Base-by-base conservation (phyloP, 2,888 invertebrate species). In the Bellardia bayeri region DNA sequence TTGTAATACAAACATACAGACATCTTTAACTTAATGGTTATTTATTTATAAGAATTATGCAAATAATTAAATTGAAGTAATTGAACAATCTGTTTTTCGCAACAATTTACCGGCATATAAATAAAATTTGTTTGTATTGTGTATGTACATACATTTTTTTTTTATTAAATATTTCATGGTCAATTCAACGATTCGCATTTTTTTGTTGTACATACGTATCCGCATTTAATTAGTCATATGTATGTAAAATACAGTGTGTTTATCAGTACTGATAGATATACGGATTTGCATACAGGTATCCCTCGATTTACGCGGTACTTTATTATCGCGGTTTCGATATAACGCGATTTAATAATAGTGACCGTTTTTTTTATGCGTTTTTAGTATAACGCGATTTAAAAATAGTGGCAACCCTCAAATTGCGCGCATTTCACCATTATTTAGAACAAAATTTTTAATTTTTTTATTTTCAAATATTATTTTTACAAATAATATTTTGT, bases 221-320 rank as follows among this genome's bases (percentile, higher is more conserved):
- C 82, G 74, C 45, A 75, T 71, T 75, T 76, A 79, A 85, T 85
- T 88, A 71, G 79, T 82, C 75, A 85, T 76, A 72, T 66, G 13
- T 76, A 72, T 66, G 13, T 64, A 37, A 6, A 5, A 37, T 37
- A 6, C 9, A 40, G 33, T 23, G 37, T 16, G 5, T 63, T 51
- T 51, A 61, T 33, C 30, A 30, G 23, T 13, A 45, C 16, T 49
- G 33, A 68, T 7, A 9, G 13, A 30, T 33, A 33, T 30, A 58
- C 11, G 13, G 23, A 16, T 16, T 56, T 58, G 3, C 51, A 51
- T n/a, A 6, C 1, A n/a, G 5, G 14, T 14, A 51, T 51, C n/a
- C n/a, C n/a, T n/a, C n/a, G n/a, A n/a, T n/a, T n/a, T n/a, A n/a
- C n/a, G n/a, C n/a, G n/a, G n/a, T n/a, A n/a, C n/a, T n/a, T n/a